A percentile compares a stretch with the other conserved stretches of the same genome.
These are phyloP conservation scores for Sebastes aleutianus DNA, from an alignment of 2,797 vertebrate genomes.

Conservation along the genomic window DNA sequence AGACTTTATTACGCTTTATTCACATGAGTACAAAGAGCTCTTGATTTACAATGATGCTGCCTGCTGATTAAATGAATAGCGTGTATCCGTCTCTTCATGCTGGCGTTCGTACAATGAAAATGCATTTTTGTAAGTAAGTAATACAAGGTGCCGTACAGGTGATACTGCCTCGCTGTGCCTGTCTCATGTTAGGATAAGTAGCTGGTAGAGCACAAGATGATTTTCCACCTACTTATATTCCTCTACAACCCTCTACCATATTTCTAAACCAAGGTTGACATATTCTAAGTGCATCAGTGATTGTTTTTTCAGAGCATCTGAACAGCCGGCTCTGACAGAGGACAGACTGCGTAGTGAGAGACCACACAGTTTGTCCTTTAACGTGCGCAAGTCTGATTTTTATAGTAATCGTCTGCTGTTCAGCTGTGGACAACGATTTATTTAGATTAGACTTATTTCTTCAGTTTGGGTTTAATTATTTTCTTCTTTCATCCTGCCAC, in stretches of 20 bases:
- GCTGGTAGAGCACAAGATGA: not conserved
- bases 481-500: not conserved
- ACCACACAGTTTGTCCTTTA: constrained; percentile 26
- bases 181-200: not conserved
- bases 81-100: not conserved
- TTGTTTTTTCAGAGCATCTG: not conserved
- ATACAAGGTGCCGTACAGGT: not conserved
- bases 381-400: not conserved
- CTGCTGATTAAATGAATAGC: not conserved
- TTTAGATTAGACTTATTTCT: not conserved
- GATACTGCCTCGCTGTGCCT: not conserved
- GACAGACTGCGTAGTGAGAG: not conserved
- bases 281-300: not conserved
- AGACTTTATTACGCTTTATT: not conserved
- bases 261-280: not conserved
- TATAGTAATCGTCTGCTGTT: constrained; percentile 8
- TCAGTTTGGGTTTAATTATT: constrained; percentile 21
- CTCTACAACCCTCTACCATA: not conserved
- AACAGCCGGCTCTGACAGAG: not conserved
- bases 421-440: constrained; percentile 16
- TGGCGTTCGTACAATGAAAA: not conserved
- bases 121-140: not conserved
- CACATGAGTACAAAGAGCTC: not conserved
- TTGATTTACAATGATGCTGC: not conserved
- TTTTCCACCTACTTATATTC: not conserved